phyloP scores from a whole-genome alignment of 2,888 invertebrate species.

The Limnephilus rhombicus region DNA sequence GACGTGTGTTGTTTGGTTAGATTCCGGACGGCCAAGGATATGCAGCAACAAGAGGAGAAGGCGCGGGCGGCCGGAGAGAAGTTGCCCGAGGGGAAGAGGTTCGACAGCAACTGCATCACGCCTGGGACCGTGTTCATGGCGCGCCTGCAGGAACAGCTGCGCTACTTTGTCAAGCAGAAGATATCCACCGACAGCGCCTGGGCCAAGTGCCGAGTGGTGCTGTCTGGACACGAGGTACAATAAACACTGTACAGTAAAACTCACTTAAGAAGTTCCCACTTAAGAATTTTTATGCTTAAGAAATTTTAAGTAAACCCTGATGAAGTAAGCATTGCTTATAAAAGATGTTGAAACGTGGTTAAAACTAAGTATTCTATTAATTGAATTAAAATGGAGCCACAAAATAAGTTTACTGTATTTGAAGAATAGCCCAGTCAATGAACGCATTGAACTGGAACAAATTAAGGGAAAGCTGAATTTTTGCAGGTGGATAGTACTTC shows the following conservation, averaged over 20 bases:
- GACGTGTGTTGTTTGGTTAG: constrained; percentile 70
- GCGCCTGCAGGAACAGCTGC: constrained; percentile 89
- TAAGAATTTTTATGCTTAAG: too few species aligned
- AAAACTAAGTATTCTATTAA: too few species aligned
- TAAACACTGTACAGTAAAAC: not conserved
- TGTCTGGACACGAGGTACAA: constrained; percentile 94
- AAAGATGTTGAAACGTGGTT: too few species aligned
- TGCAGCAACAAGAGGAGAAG: constrained; percentile 85
- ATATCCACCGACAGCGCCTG: constrained; percentile 91
- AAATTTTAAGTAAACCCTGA: too few species aligned
- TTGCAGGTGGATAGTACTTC: too few species aligned
- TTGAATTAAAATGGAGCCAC: too few species aligned
- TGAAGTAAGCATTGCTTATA: too few species aligned
- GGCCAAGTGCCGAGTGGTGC: constrained; percentile 90
- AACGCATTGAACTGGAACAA: too few species aligned
- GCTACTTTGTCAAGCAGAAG: constrained; percentile 91
- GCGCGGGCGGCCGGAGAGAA: constrained; percentile 88
- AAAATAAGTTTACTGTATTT: too few species aligned
- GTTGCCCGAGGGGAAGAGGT: constrained; percentile 88
- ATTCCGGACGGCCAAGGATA: constrained; percentile 93
- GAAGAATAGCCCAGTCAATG: too few species aligned
- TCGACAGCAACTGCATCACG: constrained; percentile 99
- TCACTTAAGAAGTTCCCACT: too few species aligned
- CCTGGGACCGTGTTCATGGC: constrained; percentile 98
- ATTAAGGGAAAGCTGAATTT: too few species aligned